phyloP scores from a whole-genome alignment of 30 jellyfish, hydroid and myxozoan genomes.

The Hydra vulgaris region DNA sequence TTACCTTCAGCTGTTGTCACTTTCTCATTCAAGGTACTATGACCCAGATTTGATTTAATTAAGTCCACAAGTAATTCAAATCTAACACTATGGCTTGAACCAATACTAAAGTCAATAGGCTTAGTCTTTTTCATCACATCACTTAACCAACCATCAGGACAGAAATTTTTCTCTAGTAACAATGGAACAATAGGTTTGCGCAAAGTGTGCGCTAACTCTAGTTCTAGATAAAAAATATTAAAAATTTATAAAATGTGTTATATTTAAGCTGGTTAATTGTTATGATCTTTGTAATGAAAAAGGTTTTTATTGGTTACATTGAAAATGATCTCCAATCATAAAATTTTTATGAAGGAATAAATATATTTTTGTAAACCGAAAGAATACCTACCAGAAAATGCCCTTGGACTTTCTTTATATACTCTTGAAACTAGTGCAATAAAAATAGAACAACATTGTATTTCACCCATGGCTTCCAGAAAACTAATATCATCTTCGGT shows the following conservation, averaged over 20 bases:
- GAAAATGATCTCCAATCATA: too few relatives aligned
- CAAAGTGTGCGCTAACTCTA: constrained; percentile 59
- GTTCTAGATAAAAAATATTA: constrained; percentile 22
- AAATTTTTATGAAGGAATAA: too few relatives aligned
- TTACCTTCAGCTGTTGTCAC: not conserved
- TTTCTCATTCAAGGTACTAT: not conserved
- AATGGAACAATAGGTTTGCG: constrained; percentile 74
- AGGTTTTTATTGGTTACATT: too few relatives aligned
- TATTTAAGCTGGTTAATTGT: too few relatives aligned
- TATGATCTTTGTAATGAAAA: too few relatives aligned
- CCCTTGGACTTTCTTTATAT: constrained; percentile 51
- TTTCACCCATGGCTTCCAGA: constrained; percentile 39
- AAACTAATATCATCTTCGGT: constrained; percentile 19
- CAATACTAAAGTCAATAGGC: constrained; percentile 45
- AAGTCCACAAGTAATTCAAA: constrained; percentile 19
- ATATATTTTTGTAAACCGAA: too few relatives aligned
- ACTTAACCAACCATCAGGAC: constrained; percentile 86
- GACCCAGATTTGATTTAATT: not conserved
- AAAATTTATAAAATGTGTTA: not conserved
- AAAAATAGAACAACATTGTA: constrained; percentile 54
- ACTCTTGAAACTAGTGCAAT: constrained; percentile 48
- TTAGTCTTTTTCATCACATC: constrained; percentile 40
- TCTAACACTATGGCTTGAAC: constrained; percentile 26
- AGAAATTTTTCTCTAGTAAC: constrained; percentile 37
- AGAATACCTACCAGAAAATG: constrained; percentile 52